Evolutionary conservation across 64 coral and sea anemone genomes (phyloP), one percentile per base, ranked within the genome.

Genomic region (Pachyseris speciosa): DNA sequence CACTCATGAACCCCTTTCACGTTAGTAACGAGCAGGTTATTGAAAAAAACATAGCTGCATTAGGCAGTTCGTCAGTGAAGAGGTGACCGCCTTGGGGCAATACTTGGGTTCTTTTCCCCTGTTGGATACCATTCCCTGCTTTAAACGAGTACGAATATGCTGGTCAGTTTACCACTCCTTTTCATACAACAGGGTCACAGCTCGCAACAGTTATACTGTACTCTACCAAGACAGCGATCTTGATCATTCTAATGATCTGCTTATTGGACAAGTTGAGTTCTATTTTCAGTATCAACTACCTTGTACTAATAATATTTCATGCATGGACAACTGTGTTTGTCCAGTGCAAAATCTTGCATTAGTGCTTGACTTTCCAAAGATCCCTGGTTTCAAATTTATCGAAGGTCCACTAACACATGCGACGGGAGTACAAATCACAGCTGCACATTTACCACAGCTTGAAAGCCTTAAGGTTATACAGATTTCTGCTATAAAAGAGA

Each of bases 201-300:
- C 76, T 33, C 42, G 45, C 30, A 80, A 80, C 50, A 80, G 50
- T 26, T 80, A 80, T 22, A 80, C 76, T 10, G 45, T 80, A 48
- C 42, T 57, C 22, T 80, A 48, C 50, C 50, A 57, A 29, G 76
- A 80, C 42, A 33, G 39, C n/a, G 22, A 44, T 80, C 42, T 48
- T 26, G 19, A 31, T 17, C 43, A 45, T 45, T 4, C 43, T 45
- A 45, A 45, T 45, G 19, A 39, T 25, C 19, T 80, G 28, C 37
- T 48, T 16, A 57, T 57, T 47, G 76, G 76, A 31, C 76, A 80
- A 57, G 50, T 48, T 57, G 50, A 57, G 31, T 80, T 43, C 28
- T 78, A 42, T 42, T 78, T 78, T 78, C 74, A 78, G 40, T 78
- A 78, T 78, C 74, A 52, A 40, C 41, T 45, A 45, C 43, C 43